A percentile compares a stretch with the other conserved stretches of the same genome.
These are phyloP conservation scores for Hylaea fasciaria DNA, from an alignment of 2,888 invertebrate species.

Conservation along the genomic window DNA sequence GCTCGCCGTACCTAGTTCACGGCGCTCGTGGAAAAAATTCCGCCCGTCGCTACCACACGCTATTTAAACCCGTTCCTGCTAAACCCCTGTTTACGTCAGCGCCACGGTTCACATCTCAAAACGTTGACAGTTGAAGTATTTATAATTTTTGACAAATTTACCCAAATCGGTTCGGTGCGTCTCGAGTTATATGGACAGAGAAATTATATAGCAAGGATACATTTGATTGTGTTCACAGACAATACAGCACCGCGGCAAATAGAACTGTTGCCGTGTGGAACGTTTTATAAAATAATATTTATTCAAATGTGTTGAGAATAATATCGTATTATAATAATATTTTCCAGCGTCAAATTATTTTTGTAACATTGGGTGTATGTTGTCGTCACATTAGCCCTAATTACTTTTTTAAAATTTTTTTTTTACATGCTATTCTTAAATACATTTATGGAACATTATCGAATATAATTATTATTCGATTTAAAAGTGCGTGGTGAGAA, in stretches of 20 bases:
- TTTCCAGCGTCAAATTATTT: not conserved
- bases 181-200: not conserved
- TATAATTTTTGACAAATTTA: not conserved
- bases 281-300: not conserved
- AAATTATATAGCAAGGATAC: not conserved
- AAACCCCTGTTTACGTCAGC: not conserved
- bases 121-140: not conserved
- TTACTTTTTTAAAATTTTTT: no score
- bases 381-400: not conserved
- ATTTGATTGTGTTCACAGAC: not conserved
- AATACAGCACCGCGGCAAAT: not conserved
- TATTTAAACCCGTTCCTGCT: not conserved
- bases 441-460: no score
- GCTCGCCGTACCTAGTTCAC: not conserved
- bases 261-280: not conserved
- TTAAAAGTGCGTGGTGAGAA: not conserved
- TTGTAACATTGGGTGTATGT: not conserved
- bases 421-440: no score
- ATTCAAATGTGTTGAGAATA: not conserved
- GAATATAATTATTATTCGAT: no score
- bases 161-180: not conserved
- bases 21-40: not conserved
- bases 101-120: slow-evolving; percentile 2
- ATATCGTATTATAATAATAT: not conserved
- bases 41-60: not conserved